These are phyloP conservation scores for Ia io DNA, from an alignment of 2,113 vertebrate species.

Conservation along the genomic window DNA sequence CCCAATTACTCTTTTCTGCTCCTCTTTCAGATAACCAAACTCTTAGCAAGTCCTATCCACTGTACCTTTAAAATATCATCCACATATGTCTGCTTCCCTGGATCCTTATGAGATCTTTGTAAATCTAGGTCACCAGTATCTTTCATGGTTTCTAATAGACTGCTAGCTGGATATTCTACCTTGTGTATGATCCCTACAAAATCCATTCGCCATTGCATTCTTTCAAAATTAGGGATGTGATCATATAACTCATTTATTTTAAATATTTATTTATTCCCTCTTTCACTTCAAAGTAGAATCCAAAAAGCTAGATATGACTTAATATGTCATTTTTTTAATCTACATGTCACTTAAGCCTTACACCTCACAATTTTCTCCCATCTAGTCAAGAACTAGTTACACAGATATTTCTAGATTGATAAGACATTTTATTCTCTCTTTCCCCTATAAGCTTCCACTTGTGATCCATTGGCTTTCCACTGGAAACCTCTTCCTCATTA, in stretches of 20 bases:
- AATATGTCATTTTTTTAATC: background rate
- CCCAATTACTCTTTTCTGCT: background rate
- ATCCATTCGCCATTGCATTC: background rate
- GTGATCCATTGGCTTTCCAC: background rate
- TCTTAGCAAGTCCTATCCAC: background rate
- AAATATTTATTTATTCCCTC: background rate
- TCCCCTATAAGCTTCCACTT: background rate
- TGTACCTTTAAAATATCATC: background rate
- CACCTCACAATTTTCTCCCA: background rate
- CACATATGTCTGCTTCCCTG: background rate
- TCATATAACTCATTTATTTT: background rate
- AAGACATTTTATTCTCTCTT: background rate
- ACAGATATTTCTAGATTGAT: background rate
- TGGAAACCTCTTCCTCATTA: background rate
- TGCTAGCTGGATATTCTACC: background rate
- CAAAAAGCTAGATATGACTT: background rate
- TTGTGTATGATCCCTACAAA: background rate
- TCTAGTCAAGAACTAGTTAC: background rate
- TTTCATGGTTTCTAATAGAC: background rate
- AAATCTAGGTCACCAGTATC: background rate
- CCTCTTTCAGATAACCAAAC: background rate
- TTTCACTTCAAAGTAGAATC: background rate
- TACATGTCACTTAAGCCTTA: background rate
- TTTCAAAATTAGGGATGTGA: background rate
- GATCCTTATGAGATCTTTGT: background rate